Evolutionary conservation across 1,140 invertebrate genomes (phyloP).

Genomic region (Trichomalopsis sarcophagae): DNA sequence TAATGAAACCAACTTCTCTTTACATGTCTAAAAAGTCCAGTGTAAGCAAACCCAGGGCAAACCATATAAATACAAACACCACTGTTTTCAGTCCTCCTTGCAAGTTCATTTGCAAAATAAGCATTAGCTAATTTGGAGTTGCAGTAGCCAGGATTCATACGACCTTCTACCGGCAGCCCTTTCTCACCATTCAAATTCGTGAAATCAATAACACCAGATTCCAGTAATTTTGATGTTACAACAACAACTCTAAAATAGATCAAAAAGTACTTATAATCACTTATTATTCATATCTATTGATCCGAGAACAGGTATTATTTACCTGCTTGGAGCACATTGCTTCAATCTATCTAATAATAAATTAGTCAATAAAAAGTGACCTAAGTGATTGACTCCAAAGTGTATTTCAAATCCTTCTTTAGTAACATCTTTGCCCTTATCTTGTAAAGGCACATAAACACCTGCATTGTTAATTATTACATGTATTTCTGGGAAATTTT

Average conservation of each 20-base stretch:
- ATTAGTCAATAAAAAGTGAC: slow-evolving; percentile 90
- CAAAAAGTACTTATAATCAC: neutral
- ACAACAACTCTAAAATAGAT: slow-evolving; percentile 73
- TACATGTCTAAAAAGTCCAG: slow-evolving; percentile 83
- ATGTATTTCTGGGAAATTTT: slow-evolving; percentile 79
- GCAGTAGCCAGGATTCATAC: slow-evolving; percentile 82
- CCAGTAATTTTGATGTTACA: slow-evolving; percentile 77
- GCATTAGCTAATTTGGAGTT: slow-evolving; percentile 88
- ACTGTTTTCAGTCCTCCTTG: slow-evolving; percentile 75
- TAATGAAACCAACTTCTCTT: slow-evolving; percentile 83
- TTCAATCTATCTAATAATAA: slow-evolving; percentile 83
- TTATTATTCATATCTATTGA: slow-evolving; percentile 20
- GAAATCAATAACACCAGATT: slow-evolving; percentile 83
- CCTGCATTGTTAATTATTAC: slow-evolving; percentile 88
- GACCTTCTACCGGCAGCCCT: slow-evolving; percentile 71
- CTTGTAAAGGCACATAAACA: slow-evolving; percentile 76
- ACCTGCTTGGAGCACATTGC: slow-evolving; percentile 79
- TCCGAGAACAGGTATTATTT: slow-evolving; percentile 54
- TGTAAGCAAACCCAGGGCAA: slow-evolving; percentile 91
- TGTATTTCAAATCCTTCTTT: slow-evolving; percentile 90
- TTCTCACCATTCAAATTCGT: slow-evolving; percentile 81
- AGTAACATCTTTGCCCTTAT: slow-evolving; percentile 76
- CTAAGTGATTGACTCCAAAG: slow-evolving; percentile 87
- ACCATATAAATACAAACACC: slow-evolving; percentile 84
- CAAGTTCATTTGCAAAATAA: slow-evolving; percentile 81